Conservation (phyloP, 23 tunicate species). For the Trididemnum clinides region DNA sequence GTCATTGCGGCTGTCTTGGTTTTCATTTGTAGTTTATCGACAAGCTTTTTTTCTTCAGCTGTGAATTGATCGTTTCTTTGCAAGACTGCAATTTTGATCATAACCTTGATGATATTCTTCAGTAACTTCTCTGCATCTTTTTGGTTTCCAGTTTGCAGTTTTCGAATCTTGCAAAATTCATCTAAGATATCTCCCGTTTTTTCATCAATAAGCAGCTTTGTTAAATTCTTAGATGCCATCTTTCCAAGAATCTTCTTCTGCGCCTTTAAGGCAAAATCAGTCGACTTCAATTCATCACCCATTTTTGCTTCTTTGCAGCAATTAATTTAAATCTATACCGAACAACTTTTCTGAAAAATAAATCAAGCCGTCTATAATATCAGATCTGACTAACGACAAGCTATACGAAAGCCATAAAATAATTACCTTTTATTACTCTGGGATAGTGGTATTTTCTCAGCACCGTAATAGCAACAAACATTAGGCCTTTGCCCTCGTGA, state of each 20-base stretch:
- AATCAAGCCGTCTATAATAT: too few species aligned
- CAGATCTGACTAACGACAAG: too few species aligned
- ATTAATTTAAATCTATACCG: too few species aligned
- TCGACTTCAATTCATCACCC: slow-evolving; percentile 72
- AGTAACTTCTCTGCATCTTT: slow-evolving; percentile 78
- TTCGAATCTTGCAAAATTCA: slow-evolving; percentile 69
- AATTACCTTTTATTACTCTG: too few species aligned
- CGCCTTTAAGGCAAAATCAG: slow-evolving; percentile 82
- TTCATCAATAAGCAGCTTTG: slow-evolving; percentile 88
- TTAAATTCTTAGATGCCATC: slow-evolving; percentile 87
- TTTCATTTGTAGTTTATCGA: slow-evolving; percentile 57
- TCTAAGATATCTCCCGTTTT: slow-evolving; percentile 80
- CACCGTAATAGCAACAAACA: too few species aligned
- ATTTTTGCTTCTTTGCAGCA: slow-evolving; percentile 7
- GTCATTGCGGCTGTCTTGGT: slow-evolving; percentile 77
- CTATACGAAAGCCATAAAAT: too few species aligned
- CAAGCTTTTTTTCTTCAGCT: slow-evolving; percentile 55
- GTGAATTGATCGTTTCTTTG: slow-evolving; percentile 76
- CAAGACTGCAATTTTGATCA: slow-evolving; percentile 82
- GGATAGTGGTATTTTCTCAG: too few species aligned
- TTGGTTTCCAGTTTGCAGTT: slow-evolving; percentile 41
- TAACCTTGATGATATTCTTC: slow-evolving; percentile 71
- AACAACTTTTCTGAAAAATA: too few species aligned
- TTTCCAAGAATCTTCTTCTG: slow-evolving; percentile 95
- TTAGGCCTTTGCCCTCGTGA: too few species aligned